Evolutionary conservation across 2,888 invertebrate species (phyloP).

Genomic region (Esperia sulphurella): DNA sequence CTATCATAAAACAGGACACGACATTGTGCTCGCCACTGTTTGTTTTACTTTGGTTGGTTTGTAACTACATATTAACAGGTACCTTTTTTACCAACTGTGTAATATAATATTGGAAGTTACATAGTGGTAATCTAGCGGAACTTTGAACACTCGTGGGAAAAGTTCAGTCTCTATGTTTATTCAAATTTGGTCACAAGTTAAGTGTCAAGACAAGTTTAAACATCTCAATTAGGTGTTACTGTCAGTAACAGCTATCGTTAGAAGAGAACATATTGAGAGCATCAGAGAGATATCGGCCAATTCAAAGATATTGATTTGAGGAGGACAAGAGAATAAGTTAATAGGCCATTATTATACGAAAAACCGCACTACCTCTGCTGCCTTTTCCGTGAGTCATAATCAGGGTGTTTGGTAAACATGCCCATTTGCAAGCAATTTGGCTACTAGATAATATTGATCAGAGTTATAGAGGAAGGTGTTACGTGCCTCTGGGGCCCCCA

Average conservation of each 20-base stretch:
- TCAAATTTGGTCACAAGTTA: constrained; percentile 1
- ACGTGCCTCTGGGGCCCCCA: constrained; percentile 59
- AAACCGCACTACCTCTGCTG: too few species aligned
- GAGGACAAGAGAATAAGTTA: constrained; percentile 2
- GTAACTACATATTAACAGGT: background rate
- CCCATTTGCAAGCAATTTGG: constrained; percentile 5
- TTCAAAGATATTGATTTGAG: background rate
- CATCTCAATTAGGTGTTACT: background rate
- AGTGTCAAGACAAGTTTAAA: constrained; percentile 3
- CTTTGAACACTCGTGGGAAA: constrained; percentile 3
- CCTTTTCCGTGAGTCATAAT: background rate
- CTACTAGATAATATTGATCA: constrained; percentile 4
- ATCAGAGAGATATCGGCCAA: too few species aligned
- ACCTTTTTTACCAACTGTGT: background rate
- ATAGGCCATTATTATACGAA: background rate
- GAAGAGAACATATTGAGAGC: background rate
- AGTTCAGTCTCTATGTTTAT: background rate
- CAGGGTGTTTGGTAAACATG: constrained; percentile 7
- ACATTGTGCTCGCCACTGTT: too few species aligned
- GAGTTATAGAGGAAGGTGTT: background rate
- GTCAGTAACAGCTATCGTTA: background rate
- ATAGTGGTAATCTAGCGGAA: background rate
- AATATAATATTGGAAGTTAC: too few species aligned
- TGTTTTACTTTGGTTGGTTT: too few species aligned
- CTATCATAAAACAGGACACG: too few species aligned